phyloP scores from a whole-genome alignment of 2,888 invertebrate genomes.

The Hybos culiciformis region DNA sequence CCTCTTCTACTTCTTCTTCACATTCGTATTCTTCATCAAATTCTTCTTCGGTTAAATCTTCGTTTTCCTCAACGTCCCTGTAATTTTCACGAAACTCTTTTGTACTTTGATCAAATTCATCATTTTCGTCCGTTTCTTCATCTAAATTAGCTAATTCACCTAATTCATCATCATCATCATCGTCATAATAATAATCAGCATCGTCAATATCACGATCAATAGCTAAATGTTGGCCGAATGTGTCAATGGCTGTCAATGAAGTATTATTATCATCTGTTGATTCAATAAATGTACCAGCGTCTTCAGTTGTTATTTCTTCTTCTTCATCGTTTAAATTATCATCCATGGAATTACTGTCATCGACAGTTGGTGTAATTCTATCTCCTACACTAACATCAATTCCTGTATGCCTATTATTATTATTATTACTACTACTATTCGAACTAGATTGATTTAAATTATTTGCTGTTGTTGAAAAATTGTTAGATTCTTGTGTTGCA shows the following conservation, averaged over 20 bases:
- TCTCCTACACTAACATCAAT: background rate
- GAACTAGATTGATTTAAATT: background rate
- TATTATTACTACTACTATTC: background rate
- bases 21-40: constrained; percentile 15
- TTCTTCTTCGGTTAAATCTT: constrained; percentile 11
- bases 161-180: constrained; percentile 17
- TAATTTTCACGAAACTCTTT: background rate
- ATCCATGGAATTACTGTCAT: background rate
- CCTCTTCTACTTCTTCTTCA: constrained; percentile 18
- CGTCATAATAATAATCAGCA: constrained; percentile 18
- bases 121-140: constrained; percentile 22
- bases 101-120: constrained; percentile 13
- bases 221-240: background rate
- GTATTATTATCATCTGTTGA: background rate
- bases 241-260: background rate
- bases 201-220: constrained; percentile 1
- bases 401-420: background rate
- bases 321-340: background rate
- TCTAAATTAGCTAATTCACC: constrained; percentile 19
- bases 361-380: background rate
- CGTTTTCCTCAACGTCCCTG: constrained; percentile 11
- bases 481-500: background rate
- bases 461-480: background rate
- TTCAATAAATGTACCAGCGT: no score
- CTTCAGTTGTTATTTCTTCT: background rate